Percentiles rank a stretch among this genome's conserved stretches.
These are phyloP conservation scores for Porites lutea DNA, from an alignment of 64 coral and sea anemone species.

Conservation along the genomic window DNA sequence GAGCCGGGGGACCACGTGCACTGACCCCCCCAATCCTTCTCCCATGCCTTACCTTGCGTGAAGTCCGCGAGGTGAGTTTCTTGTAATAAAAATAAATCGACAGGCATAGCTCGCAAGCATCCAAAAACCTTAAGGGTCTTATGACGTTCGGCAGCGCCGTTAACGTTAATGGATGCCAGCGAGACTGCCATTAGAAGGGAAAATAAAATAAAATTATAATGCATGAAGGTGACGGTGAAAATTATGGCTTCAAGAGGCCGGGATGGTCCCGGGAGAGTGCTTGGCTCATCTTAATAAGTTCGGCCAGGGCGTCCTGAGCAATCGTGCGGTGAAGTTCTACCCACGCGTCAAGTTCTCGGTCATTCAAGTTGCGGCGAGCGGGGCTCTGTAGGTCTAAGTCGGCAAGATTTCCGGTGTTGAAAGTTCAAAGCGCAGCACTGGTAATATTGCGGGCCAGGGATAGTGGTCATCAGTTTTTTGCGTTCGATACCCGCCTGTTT, in stretches of 20 bases:
- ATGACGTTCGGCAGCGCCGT: background rate
- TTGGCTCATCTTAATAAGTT: background rate
- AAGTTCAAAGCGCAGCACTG: background rate
- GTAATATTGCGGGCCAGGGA: background rate
- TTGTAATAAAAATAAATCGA: background rate
- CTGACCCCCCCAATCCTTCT: background rate
- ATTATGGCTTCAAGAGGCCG: background rate
- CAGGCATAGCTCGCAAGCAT: background rate
- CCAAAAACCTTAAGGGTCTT: background rate
- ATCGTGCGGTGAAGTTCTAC: too few relatives aligned
- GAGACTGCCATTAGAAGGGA: background rate
- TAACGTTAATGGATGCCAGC: background rate
- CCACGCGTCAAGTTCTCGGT: too few relatives aligned
- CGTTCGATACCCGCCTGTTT: too few relatives aligned
- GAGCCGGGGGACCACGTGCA: background rate
- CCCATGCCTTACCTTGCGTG: background rate
- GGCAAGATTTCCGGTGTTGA: background rate
- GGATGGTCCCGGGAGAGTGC: background rate
- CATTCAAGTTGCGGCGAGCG: too few relatives aligned
- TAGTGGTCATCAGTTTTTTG: too few relatives aligned
- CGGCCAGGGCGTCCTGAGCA: too few relatives aligned
- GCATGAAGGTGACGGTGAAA: background rate
- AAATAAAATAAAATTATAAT: too few relatives aligned
- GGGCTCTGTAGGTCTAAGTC: too few relatives aligned
- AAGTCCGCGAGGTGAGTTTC: background rate